Evolutionary conservation across 2,797 vertebrate species (phyloP), one percentile per base, ranked within the genome.

Genomic region (Peromyscus nudipes): DNA sequence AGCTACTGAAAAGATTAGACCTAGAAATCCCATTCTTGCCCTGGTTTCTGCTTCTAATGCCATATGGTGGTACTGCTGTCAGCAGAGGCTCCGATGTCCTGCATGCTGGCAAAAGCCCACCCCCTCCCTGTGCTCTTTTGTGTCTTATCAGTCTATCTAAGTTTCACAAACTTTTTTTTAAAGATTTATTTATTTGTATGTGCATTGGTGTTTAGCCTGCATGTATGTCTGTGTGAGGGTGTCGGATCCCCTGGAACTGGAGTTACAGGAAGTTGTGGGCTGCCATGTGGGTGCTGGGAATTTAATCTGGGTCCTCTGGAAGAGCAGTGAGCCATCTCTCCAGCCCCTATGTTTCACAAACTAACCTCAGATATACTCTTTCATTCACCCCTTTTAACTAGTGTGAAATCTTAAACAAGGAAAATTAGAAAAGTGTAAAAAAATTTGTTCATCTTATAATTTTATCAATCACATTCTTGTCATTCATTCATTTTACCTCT

Each of bases 301-400:
- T 25, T 25, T 4, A 43, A 40, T 11, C 40, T 12, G 10, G 37
- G 19, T 25, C 21, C 37, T 75, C 71, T 25, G 4, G 37, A 75
- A 27, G 71, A 43, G 37, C 21, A 12, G 37, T 11, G 37, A 43
- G 21, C 4, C 37, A 40, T 73, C 71, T 73, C 37, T 25, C 21
- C 21, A 73, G 23, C 10, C 37, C 71, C 92, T 60, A 69, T 52
- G 85, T 17, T 84, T 81, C 80, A 65, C 9, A 49, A 65, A 92
- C 23, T 90, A 8, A 84, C 76, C 96, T 96, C 1, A 94, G 64
- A 91, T 92, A 31, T 92, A 29, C 55, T 60, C 8, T 82, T 25
- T 84, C 13, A 88, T 52, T 87, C 77, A 91, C 21, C 21, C 23
- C 85, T 85, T 86, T 60, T 67, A 62, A 37, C 21, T 23, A 80